Evolutionary conservation across 1,140 invertebrate genomes (phyloP).

Genomic region (Magallana gigas): DNA sequence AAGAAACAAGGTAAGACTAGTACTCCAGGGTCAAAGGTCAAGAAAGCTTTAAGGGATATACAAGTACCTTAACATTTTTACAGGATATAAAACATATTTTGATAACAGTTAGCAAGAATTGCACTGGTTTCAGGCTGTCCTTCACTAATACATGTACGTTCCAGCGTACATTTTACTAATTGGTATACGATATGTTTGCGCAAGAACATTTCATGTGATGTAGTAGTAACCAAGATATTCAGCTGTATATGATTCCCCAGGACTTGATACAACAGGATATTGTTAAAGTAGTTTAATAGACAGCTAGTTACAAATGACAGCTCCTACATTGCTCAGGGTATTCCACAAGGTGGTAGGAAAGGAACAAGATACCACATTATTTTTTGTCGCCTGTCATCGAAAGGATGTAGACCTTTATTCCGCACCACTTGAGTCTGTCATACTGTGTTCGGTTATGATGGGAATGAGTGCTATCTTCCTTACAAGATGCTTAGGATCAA

Average conservation of each 20-base stretch:
- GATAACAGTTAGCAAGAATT: too few relatives aligned
- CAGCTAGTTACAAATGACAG: not conserved
- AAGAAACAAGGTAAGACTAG: constrained; percentile 79
- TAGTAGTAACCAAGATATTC: too few relatives aligned
- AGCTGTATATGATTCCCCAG: not conserved
- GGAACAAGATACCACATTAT: not conserved
- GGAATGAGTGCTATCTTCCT: constrained; percentile 2
- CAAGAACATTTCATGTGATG: too few relatives aligned
- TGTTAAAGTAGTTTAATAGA: not conserved
- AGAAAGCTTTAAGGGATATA: not conserved
- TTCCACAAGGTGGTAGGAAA: not conserved
- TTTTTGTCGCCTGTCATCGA: not conserved
- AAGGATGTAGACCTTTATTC: constrained; percentile 15
- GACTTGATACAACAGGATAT: not conserved
- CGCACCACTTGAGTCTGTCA: not conserved
- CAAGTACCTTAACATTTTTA: not conserved
- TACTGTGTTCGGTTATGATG: not conserved
- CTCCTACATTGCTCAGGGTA: not conserved
- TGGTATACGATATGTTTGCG: too few relatives aligned
- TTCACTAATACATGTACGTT: too few relatives aligned
- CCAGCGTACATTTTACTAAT: too few relatives aligned
- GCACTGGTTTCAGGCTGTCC: too few relatives aligned
- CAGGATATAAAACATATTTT: too few relatives aligned
- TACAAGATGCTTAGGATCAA: constrained; percentile 3
- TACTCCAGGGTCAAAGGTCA: not conserved